Percentiles rank a stretch among this genome's conserved stretches.
Evolutionary conservation across 2,888 invertebrate genomes (phyloP).

Genomic region (Sympetrum striolatum): DNA sequence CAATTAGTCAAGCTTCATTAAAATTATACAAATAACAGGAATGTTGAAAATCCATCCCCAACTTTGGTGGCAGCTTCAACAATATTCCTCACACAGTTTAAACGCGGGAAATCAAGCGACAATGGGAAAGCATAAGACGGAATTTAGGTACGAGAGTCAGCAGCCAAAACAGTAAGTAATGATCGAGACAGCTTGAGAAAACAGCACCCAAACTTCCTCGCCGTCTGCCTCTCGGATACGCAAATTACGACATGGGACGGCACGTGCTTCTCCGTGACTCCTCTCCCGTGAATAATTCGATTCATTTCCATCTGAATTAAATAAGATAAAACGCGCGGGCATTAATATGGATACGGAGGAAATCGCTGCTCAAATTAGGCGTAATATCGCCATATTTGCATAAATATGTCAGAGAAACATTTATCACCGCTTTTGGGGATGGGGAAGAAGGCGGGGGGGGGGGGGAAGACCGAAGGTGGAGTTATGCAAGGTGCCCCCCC

Average conservation of each 20-base stretch:
- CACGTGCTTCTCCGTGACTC: slow-evolving; percentile 10
- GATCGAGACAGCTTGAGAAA: background rate
- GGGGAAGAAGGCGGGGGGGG: background rate
- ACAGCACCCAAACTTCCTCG: background rate
- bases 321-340: slow-evolving; percentile 78
- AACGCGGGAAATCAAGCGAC: background rate
- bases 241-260: background rate
- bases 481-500: too few relatives aligned
- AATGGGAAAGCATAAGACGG: background rate
- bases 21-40: too few relatives aligned
- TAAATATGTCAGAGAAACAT: slow-evolving; percentile 45
- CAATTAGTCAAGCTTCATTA: too few relatives aligned
- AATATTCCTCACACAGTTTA: too few relatives aligned
- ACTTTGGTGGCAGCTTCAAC: too few relatives aligned
- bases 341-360: slow-evolving; percentile 72
- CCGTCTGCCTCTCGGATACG: background rate
- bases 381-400: slow-evolving; percentile 46
- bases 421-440: background rate
- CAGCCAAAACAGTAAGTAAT: background rate
- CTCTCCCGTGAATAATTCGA: background rate
- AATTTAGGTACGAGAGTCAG: background rate
- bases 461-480: background rate
- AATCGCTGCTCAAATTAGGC: slow-evolving; percentile 46
- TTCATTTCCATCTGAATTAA: slow-evolving; percentile 82
- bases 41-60: too few relatives aligned